Evolutionary conservation across 1,140 invertebrate genomes (phyloP), one percentile per base, ranked within the genome.

Genomic region (Tribolium madens): DNA sequence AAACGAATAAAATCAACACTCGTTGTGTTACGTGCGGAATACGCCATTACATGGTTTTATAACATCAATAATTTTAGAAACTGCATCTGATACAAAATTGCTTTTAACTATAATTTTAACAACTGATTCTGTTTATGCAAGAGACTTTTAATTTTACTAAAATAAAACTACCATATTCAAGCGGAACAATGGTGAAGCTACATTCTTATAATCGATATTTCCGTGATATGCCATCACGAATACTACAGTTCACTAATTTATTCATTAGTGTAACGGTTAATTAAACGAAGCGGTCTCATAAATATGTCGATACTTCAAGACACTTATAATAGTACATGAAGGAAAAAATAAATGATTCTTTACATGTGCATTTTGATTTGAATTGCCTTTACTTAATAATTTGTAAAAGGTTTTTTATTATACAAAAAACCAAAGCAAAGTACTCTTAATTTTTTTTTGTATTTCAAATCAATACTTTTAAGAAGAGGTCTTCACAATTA

Each of bases 1-100:
- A 71, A 71, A 71, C 47, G 42, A 47, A 33, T 71, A 71, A 71
- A 71, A 71, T 71, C 69, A 52, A 71, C 57, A 64, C 57, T 33
- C 21, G n/a, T 33, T 64, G 33, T 64, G 57, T 36, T 64, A 64
- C 57, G 57, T 64, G 57, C 26, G 57, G 26, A 64, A 31, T 33
- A 64, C 57, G 26, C 57, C 57, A 64, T 64, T 64, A 64, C 57
- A 64, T 18, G 26, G 57, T 64, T 64, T 64, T 64, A 64, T 33
- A 64, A 64, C 57, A 33, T 33, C 26, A 33, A 26, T 64, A 64
- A 31, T 64, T 64, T 57, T 14, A 33, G 14, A 64, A 64, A 64
- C 14, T 14, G 4, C 12, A 33, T 64, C 26, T 33, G 21, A 33
- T 64, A 64, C 26, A 31, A 64, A 31, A 14, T 33, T n/a, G 26